A percentile compares a stretch with the other conserved stretches of the same genome.
Conservation (phyloP, 2,113 vertebrate species). For the Colossoma macropomum region DNA sequence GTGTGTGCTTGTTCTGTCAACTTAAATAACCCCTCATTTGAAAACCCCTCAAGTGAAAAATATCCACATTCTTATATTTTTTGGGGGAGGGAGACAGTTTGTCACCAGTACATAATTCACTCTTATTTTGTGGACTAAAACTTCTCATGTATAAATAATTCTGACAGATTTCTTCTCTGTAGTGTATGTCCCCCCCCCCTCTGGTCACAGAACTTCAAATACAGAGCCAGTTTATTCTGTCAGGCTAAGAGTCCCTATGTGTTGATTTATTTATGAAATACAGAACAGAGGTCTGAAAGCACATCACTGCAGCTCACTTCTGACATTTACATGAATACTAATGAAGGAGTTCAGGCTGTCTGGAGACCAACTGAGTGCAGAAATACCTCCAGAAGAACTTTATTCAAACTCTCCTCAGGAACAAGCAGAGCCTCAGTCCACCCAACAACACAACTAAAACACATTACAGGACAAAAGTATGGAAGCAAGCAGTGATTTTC, state of each 20-base stretch:
- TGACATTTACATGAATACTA: neutral
- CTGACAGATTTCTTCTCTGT: neutral
- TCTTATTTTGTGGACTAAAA: neutral
- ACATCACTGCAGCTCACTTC: neutral
- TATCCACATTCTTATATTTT: neutral
- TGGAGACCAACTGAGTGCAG: neutral
- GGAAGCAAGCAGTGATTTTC: neutral
- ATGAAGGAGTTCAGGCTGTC: neutral
- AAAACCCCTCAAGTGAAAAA: neutral
- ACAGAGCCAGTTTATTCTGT: neutral
- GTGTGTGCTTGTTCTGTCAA: neutral
- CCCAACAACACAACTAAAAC: neutral
- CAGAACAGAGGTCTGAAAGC: neutral
- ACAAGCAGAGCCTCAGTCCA: neutral
- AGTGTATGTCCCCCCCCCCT: neutral
- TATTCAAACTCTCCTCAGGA: neutral
- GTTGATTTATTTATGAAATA: constrained; percentile 1
- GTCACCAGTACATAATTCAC: constrained; percentile 19
- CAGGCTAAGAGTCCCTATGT: neutral
- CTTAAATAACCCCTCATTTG: neutral
- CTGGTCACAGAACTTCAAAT: neutral
- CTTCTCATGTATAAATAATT: neutral
- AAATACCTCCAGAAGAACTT: neutral
- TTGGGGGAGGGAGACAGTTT: neutral
- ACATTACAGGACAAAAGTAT: neutral